These are phyloP conservation scores for Manduca sexta DNA, from an alignment of 1,140 invertebrate genomes.

Conservation along the genomic window DNA sequence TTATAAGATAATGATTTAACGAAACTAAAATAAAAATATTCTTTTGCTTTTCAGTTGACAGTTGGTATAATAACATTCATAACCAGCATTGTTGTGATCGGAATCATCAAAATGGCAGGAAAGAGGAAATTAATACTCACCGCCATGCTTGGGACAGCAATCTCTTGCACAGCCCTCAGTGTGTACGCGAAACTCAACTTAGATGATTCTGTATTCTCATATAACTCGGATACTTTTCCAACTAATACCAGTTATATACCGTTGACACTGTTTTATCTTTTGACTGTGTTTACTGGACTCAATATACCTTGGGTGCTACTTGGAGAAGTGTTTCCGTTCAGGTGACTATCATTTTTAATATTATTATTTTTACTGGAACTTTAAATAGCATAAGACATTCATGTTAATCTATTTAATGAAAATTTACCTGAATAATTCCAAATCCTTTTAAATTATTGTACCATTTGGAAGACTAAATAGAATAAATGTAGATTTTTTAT, in stretches of 20 bases:
- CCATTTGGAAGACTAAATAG: no score
- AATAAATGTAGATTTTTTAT: no score
- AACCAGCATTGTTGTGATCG: slow-evolving; percentile 37
- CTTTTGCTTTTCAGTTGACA: slow-evolving; percentile 46
- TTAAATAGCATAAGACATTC: no score
- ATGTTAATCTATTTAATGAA: no score
- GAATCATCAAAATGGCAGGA: slow-evolving; percentile 74
- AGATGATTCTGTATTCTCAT: slow-evolving; percentile 42
- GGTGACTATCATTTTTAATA: slow-evolving; percentile 27
- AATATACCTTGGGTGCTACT: slow-evolving; percentile 56
- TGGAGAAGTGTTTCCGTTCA: slow-evolving; percentile 61
- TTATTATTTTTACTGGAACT: no score
- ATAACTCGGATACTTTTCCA: slow-evolving; percentile 45
- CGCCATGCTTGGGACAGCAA: slow-evolving; percentile 32
- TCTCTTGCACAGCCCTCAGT: slow-evolving; percentile 35
- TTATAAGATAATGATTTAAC: neutral
- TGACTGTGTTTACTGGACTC: slow-evolving; percentile 43
- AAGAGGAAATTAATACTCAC: slow-evolving; percentile 48
- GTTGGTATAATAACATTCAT: slow-evolving; percentile 55
- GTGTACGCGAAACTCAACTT: slow-evolving; percentile 38
- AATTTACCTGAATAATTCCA: no score
- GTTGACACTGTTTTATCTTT: slow-evolving; percentile 39
- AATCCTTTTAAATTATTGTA: no score
- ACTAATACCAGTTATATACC: slow-evolving; percentile 37
- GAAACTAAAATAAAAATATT: slow-evolving; percentile 1